Base-by-base conservation (phyloP, 2,113 vertebrate genomes). In the Xenopus borealis region DNA sequence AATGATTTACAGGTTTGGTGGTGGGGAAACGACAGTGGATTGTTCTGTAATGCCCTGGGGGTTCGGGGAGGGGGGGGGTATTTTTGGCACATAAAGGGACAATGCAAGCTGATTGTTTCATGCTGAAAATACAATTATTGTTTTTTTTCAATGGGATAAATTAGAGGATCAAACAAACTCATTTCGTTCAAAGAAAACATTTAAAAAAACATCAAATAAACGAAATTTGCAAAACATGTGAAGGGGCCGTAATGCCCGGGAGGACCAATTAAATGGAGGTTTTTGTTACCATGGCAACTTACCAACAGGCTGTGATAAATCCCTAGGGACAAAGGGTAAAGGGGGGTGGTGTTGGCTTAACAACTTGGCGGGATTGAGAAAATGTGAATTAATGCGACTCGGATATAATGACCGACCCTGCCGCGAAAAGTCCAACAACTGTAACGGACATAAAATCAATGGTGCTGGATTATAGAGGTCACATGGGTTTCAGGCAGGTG, bases 111-210 rank as follows among this genome's bases (percentile, higher is more conserved):
- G 27, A 13, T 47, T 13, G 5, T 10, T n/a, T 3, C 14, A 19
- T n/a, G 33, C 52, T 66, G 55, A 20, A 73, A 73, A 73, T 58
- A 66, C 33, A 27, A 47, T 50, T 12, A n/a, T 69, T 52, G 50
- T 71, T 27, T 27, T 27, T 27, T n/a, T 61, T 63, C 11, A 30
- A 63, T 72, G 33, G 47, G 18, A 50, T 9, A 11, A 50, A 50
- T 50, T 50, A 50, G 47, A 64, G 12, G 63, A 66, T 73, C 72
- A 59, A 66, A 66, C 50, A 10, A 23, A 30, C 18, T 47, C 2
- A 46, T 59, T 66, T 58, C n/a, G 30, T 12, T 65, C 71, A 46
- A 66, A 53, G 27, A 65, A 58, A 27, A 66, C n/a, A 66, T 40
- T 40, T 4, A 16, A 12, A 65, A 57, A 55, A 72, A 70, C 11